phyloP scores from a whole-genome alignment of 2,113 vertebrate species.

The Lucifuga dentata region DNA sequence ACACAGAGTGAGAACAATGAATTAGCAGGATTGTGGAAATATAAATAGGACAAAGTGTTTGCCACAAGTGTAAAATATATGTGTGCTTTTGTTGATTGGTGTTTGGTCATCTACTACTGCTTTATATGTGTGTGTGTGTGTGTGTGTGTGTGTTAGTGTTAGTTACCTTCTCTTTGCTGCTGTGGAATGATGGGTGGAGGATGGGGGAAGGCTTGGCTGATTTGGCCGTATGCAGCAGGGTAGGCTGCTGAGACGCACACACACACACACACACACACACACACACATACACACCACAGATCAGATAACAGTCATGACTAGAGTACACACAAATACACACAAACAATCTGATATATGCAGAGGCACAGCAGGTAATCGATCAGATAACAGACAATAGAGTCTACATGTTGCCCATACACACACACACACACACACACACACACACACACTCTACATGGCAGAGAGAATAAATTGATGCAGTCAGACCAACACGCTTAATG shows the following conservation, averaged over 20 bases:
- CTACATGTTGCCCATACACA: slow-evolving; percentile 45
- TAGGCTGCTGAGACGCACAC: slow-evolving; percentile 94
- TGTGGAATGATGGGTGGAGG: slow-evolving; percentile 98
- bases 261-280: slow-evolving; percentile 88
- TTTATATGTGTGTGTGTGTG: background rate
- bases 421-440: slow-evolving; percentile 35
- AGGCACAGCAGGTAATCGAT: slow-evolving; percentile 68
- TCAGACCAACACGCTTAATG: slow-evolving; percentile 43
- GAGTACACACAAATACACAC: slow-evolving; percentile 19
- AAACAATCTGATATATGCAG: slow-evolving; percentile 71
- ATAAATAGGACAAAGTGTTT: slow-evolving; percentile 29
- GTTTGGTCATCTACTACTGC: no score
- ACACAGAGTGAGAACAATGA: no score
- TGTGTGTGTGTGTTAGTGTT: slow-evolving; percentile 25
- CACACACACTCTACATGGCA: slow-evolving; percentile 12
- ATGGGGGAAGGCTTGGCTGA: slow-evolving; percentile 99
- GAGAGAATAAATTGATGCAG: slow-evolving; percentile 60
- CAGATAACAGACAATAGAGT: slow-evolving; percentile 73
- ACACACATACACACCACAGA: slow-evolving; percentile 82
- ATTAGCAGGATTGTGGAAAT: slow-evolving; percentile 4
- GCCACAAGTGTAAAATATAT: slow-evolving; percentile 9
- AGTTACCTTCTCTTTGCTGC: slow-evolving; percentile 99
- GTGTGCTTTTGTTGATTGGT: background rate
- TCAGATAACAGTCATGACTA: slow-evolving; percentile 74
- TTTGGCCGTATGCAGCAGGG: slow-evolving; percentile 98